Percentiles rank a stretch among this genome's conserved stretches.
Evolutionary conservation across 37 sponge, comb jelly and placozoan genomes (phyloP).

Genomic region (Theonella swinhoei): DNA sequence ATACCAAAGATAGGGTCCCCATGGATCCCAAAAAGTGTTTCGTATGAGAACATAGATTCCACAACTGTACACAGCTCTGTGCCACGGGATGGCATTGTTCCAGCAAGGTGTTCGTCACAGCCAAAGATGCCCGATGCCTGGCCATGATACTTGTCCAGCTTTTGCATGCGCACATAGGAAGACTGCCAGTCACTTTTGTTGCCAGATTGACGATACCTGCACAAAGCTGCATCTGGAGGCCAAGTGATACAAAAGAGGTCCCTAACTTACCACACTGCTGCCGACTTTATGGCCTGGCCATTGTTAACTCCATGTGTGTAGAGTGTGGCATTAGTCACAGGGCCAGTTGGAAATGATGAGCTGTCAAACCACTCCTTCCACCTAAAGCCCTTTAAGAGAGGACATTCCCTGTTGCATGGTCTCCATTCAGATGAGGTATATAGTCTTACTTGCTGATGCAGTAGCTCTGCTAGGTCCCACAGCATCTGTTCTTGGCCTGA

Average conservation of each 20-base stretch:
- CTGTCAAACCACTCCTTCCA: constrained; percentile 66
- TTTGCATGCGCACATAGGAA: constrained; percentile 58
- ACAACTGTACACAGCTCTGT: constrained; percentile 84
- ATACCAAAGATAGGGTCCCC: constrained; percentile 79
- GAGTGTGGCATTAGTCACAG: constrained; percentile 35
- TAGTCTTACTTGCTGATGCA: constrained; percentile 49
- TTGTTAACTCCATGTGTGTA: constrained; percentile 82
- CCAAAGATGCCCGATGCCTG: constrained; percentile 71
- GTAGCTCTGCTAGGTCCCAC: constrained; percentile 79
- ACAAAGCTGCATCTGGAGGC: neutral
- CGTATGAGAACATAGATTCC: constrained; percentile 80
- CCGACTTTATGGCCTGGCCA: constrained; percentile 78
- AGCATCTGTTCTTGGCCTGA: constrained; percentile 72
- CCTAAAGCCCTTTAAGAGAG: constrained; percentile 54
- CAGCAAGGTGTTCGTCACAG: constrained; percentile 84
- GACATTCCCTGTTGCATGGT: too few species aligned
- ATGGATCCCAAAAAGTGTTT: constrained; percentile 40
- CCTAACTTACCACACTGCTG: constrained; percentile 62
- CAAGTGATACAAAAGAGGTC: neutral
- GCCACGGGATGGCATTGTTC: constrained; percentile 81
- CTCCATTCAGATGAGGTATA: neutral
- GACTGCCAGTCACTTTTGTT: constrained; percentile 48
- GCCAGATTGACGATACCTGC: constrained; percentile 77
- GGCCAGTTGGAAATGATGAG: constrained; percentile 44
- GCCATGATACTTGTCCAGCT: constrained; percentile 68